A percentile compares a stretch with the other conserved stretches of the same genome.
Conservation (phyloP, 2,113 vertebrate genomes). For the Cottus gobio region DNA sequence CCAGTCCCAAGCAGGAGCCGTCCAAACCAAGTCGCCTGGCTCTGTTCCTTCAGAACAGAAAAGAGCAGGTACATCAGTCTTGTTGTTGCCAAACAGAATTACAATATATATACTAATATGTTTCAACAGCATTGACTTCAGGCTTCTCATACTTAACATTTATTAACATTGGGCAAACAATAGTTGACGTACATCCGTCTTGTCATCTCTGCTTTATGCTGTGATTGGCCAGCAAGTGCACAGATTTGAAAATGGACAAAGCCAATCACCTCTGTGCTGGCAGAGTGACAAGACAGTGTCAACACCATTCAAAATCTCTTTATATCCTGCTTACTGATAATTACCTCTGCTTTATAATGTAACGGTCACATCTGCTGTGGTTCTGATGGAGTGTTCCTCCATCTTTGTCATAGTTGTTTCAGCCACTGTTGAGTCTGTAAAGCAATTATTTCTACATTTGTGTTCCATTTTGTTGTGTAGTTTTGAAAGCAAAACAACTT, state of each 20-base stretch:
- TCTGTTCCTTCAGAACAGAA: constrained; percentile 90
- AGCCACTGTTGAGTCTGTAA: constrained; percentile 27
- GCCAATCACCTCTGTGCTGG: not conserved
- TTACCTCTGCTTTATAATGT: not conserved
- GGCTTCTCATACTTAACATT: constrained; percentile 32
- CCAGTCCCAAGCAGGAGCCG: constrained; percentile 57
- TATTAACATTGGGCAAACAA: not conserved
- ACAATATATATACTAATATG: not conserved
- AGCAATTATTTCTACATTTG: constrained; percentile 41
- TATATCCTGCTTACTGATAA: not conserved
- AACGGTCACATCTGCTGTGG: not conserved
- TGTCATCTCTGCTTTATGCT: too few relatives aligned
- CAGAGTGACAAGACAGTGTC: not conserved
- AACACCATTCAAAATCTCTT: too few relatives aligned
- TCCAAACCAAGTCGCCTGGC: constrained; percentile 79
- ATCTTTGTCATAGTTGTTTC: not conserved
- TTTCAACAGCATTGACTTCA: not conserved
- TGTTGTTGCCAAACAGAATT: not conserved
- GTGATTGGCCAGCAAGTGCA: too few relatives aligned
- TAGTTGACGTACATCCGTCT: not conserved
- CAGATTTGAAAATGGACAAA: too few relatives aligned
- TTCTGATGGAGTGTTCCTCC: not conserved
- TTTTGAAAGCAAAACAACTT: constrained; percentile 48
- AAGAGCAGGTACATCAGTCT: constrained; percentile 88
- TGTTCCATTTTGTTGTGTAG: constrained; percentile 13